These are phyloP conservation scores for Halcyon malimbica DNA, from an alignment of 2,113 vertebrate species.

Conservation along the genomic window DNA sequence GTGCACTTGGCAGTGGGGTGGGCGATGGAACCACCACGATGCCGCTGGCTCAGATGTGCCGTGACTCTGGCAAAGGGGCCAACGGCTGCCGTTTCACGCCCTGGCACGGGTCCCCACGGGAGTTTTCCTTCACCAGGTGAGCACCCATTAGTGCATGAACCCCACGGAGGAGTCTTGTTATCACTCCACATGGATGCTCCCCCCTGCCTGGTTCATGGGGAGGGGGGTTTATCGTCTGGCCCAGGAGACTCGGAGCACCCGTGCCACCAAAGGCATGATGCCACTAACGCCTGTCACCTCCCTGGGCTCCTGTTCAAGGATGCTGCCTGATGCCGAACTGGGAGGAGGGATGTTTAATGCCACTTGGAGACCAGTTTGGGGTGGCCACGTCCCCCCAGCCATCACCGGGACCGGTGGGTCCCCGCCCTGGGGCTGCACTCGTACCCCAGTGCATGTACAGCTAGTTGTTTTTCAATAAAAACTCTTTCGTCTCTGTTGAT, in stretches of 20 bases:
- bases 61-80: neutral
- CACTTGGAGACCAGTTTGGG: neutral
- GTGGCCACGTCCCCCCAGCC: neutral
- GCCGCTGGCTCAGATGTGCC: neutral
- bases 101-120: accelerated
- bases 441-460: neutral
- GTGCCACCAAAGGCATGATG: neutral
- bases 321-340: neutral
- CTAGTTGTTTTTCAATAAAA: neutral
- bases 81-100: accelerated
- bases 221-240: neutral
- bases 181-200: neutral
- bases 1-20: too few relatives aligned
- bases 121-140: neutral
- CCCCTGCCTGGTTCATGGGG: neutral
- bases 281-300: neutral
- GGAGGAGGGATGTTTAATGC: neutral
- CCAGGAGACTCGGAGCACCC: neutral
- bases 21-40: neutral
- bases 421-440: neutral
- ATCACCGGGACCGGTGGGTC: too few relatives aligned
- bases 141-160: neutral
- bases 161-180: too few relatives aligned
- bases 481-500: accelerated
- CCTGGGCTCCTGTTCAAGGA: neutral